Base-by-base conservation (phyloP, 2,888 invertebrate genomes). In the Acleris literana region DNA sequence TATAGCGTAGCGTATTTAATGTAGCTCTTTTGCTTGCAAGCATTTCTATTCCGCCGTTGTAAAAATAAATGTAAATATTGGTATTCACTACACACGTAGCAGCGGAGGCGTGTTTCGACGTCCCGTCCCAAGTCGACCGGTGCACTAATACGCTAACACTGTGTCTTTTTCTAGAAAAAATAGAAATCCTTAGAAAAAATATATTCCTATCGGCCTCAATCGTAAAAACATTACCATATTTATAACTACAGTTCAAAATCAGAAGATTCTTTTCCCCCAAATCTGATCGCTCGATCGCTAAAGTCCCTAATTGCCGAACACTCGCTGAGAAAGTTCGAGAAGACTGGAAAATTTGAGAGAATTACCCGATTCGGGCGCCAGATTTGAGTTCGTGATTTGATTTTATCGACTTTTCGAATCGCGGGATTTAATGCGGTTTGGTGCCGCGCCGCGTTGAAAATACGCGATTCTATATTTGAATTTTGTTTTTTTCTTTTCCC, bases 241-340 rank as follows among this genome's bases (percentile, higher is more conserved):
- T 25, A 57, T 25, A 48, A 18, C 48, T 13, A 18, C 48, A 59
- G 18, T 59, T 59, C 48, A 51, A 62, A 66, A 62, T 62, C 46
- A 48, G 53, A 57, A 62, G 52, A 61, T 56, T 66, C 52, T 62
- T 61, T 56, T 22, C 54, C 39, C 56, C 65, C 48, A 65, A 65
- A 68, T 68, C 68, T 52, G 65, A 61, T 61, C 56, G 63, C 54
- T 76, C 73, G 77, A 75, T 78, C 75, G 77, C 78, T 75, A 76
- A 78, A 76, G 71, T 69, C 70, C 68, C 73, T 77, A 76, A 76
- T 77, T 77, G 75, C 71, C 69, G 59, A 70, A 63, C 70, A 69
- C 68, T 71, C 51, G 55, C 54, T 43, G 52, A 29, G 63, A 68
- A 62, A 68, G 65, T 68, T 68, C 57, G 60, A 33, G 65, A 60